Evolutionary conservation across 2,113 vertebrate genomes (phyloP).

Genomic region (Syngnathoides biaculeatus): DNA sequence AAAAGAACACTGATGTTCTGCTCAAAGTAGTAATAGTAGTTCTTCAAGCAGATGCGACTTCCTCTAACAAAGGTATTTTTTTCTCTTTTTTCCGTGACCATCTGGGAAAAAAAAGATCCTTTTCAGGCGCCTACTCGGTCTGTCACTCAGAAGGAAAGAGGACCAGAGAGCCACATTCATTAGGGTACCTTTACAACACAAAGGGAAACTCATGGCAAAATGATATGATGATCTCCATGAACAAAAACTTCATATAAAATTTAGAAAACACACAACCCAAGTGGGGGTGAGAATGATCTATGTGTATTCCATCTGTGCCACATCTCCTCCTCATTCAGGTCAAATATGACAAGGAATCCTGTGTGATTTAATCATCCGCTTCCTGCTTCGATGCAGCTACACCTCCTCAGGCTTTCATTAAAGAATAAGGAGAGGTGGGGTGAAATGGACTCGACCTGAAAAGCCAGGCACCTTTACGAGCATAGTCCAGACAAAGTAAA

Average conservation of each 20-base stretch:
- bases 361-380: slow-evolving; percentile 57
- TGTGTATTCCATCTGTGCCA: slow-evolving; percentile 9
- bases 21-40: slow-evolving; percentile 28
- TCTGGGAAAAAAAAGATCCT: slow-evolving; percentile 49
- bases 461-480: slow-evolving; percentile 43
- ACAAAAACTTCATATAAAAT: slow-evolving; percentile 19
- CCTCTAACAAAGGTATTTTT: slow-evolving; percentile 1
- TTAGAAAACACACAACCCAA: slow-evolving; percentile 3
- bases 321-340: slow-evolving; percentile 25
- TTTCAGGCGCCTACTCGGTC: slow-evolving; percentile 43
- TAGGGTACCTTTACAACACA: slow-evolving; percentile 41
- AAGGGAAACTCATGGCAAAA: slow-evolving; percentile 30
- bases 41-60: slow-evolving; percentile 18
- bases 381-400: slow-evolving; percentile 24
- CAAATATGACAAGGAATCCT: slow-evolving; percentile 50
- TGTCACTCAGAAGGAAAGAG: slow-evolving; percentile 46
- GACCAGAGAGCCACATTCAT: slow-evolving; percentile 53
- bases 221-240: slow-evolving; percentile 25
- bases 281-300: slow-evolving; percentile 19
- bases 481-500: slow-evolving; percentile 36
- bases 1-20: slow-evolving; percentile 18
- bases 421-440: slow-evolving; percentile 21
- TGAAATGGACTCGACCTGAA: slow-evolving; percentile 35
- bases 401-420: slow-evolving; percentile 39
- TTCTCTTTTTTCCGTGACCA: slow-evolving; percentile 35